Evolutionary conservation across 2,113 vertebrate genomes (phyloP), one percentile per base, ranked within the genome.

Genomic region (Pelecanus crispus): DNA sequence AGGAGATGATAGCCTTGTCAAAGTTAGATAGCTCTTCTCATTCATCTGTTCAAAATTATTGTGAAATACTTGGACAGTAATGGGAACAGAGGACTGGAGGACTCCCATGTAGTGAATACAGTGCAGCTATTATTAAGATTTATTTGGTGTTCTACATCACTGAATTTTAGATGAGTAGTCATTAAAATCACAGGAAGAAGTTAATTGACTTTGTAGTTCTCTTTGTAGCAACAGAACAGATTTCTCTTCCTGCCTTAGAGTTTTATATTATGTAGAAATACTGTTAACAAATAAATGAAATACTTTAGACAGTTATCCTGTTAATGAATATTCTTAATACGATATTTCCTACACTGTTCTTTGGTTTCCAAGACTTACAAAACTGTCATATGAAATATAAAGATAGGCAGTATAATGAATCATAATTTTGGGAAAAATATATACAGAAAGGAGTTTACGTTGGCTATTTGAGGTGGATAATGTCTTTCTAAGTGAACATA

Each of bases 111-210:
- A 67, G 21, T 63, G 68, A 88, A 67, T 50, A 75, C 65, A 88
- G 56, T 53, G 68, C 44, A 81, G 53, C 42, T 84, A 17, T 93
- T 94, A 90, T 45, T 81, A 84, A 84, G 74, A 91, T 93, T 92
- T 94, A 94, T 94, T 94, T 81, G 61, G 86, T 86, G 49, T 72
- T 93, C 88, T 86, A 86, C 56, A 62, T 93, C 40, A 87, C 59
- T 86, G 71, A 71, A 55, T 74, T 90, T 94, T 47, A 78, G 47
- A 92, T 67, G 8, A 86, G 25, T 74, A 81, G 29, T 90, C 71
- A 67, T 88, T 92, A 86, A 86, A 94, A 66, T 92, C 59, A 62
- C 45, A 78, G 67, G 71, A 92, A 88, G 58, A 83, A 75, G 71
- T 90, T 92, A 94, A 55, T 40, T 92, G 82, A 77, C n/a, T 92